phyloP scores from a whole-genome alignment of 2,113 vertebrate genomes.

The Elachura formosa region DNA sequence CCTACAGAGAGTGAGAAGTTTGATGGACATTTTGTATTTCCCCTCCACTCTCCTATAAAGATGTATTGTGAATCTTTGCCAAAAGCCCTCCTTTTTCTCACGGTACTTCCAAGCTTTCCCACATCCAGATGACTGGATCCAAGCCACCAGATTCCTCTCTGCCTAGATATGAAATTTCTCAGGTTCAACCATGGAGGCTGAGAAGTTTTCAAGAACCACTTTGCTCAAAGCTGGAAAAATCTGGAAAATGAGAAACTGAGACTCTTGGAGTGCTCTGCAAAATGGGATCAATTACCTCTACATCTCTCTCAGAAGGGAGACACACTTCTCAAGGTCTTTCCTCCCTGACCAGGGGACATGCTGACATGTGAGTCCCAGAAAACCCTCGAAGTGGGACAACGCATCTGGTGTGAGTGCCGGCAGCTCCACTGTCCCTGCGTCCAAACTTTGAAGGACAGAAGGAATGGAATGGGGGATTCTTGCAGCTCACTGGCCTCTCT shows the following conservation, averaged over 20 bases:
- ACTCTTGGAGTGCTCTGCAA: neutral
- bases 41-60: neutral
- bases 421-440: neutral
- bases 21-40: neutral
- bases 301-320: neutral
- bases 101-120: neutral
- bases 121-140: neutral
- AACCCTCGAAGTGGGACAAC: neutral
- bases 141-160: neutral
- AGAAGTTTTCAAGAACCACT: neutral
- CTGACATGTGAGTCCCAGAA: neutral
- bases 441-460: neutral
- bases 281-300: rapidly evolving
- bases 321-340: rapidly evolving
- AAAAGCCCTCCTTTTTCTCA: neutral
- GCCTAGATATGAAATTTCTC: neutral
- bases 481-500: neutral
- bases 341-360: rapidly evolving
- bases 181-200: neutral
- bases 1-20: neutral
- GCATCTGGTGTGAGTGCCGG: neutral
- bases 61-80: neutral
- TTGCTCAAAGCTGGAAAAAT: neutral
- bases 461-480: neutral
- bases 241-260: neutral